Conservation (phyloP, 1,140 invertebrate species). For the Dinoponera quadriceps region DNA sequence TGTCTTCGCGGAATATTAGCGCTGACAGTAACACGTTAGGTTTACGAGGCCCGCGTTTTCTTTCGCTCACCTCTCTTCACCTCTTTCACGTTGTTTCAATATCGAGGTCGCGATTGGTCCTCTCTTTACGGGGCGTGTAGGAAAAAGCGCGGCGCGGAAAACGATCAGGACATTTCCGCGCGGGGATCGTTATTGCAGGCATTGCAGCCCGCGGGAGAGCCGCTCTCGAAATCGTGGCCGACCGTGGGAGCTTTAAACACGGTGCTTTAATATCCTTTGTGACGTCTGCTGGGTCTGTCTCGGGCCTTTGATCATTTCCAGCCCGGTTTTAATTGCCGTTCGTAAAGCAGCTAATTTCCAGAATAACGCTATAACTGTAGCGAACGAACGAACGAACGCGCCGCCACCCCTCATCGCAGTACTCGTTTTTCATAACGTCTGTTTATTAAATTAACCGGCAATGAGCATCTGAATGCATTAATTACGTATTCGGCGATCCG, state of each 20-base stretch:
- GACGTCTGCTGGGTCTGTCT: not conserved
- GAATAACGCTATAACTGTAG: not conserved
- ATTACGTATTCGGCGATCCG: slow-evolving; percentile 53
- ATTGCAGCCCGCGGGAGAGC: not conserved
- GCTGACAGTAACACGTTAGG: too few relatives aligned
- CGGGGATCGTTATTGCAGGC: not conserved
- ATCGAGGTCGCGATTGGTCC: too few relatives aligned
- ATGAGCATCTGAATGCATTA: slow-evolving; percentile 54
- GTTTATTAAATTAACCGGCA: slow-evolving; percentile 44
- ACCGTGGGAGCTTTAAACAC: not conserved
- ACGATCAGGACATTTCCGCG: not conserved
- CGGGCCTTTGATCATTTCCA: slow-evolving; percentile 1
- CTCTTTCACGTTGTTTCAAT: too few relatives aligned
- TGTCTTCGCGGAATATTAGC: too few relatives aligned
- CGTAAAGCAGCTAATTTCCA: slow-evolving; percentile 16
- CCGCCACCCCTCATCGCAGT: slow-evolving; percentile 14
- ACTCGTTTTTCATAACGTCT: slow-evolving; percentile 39
- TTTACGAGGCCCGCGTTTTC: too few relatives aligned
- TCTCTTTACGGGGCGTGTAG: not conserved
- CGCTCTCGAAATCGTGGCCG: not conserved
- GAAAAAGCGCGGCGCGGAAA: not conserved
- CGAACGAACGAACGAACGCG: too few relatives aligned
- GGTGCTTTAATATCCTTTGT: slow-evolving; percentile 2
- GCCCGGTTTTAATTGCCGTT: slow-evolving; percentile 3
- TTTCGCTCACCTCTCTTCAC: too few relatives aligned